These are phyloP conservation scores for Phenacoccus solenopsis DNA, from an alignment of 1,140 invertebrate genomes.

Conservation along the genomic window DNA sequence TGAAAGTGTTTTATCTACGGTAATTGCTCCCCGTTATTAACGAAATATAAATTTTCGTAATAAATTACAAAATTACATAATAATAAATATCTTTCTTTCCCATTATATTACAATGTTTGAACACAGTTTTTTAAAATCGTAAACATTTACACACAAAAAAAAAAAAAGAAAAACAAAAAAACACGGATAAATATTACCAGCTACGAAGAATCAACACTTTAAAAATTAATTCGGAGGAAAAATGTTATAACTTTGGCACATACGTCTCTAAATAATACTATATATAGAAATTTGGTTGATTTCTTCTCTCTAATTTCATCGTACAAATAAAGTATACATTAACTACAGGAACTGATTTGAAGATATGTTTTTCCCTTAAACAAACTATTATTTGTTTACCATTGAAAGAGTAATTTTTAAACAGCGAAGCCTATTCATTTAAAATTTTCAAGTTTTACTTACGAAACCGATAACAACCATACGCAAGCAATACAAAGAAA, in stretches of 20 bases:
- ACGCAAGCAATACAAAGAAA: too few relatives aligned
- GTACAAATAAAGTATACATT: not conserved
- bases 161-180: not conserved
- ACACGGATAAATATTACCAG: not conserved
- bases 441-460: too few relatives aligned
- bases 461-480: too few relatives aligned
- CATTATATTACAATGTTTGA: not conserved
- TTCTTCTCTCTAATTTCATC: not conserved
- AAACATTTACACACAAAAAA: not conserved
- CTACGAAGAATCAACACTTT: not conserved
- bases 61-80: not conserved
- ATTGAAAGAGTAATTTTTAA: not conserved
- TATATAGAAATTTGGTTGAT: not conserved
- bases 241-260: slow-evolving; percentile 8
- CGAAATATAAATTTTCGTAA: too few relatives aligned
- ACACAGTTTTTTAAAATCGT: slow-evolving; percentile 4
- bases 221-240: not conserved
- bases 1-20: not conserved
- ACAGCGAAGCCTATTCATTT: not conserved
- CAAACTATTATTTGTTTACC: not conserved
- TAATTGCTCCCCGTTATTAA: not conserved
- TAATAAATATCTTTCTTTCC: not conserved
- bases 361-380: not conserved
- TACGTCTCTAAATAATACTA: slow-evolving; percentile 7
- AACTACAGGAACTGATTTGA: slow-evolving; percentile 11